Base-by-base conservation (phyloP, 2,888 invertebrate genomes). In the Mythimna lalbum region DNA sequence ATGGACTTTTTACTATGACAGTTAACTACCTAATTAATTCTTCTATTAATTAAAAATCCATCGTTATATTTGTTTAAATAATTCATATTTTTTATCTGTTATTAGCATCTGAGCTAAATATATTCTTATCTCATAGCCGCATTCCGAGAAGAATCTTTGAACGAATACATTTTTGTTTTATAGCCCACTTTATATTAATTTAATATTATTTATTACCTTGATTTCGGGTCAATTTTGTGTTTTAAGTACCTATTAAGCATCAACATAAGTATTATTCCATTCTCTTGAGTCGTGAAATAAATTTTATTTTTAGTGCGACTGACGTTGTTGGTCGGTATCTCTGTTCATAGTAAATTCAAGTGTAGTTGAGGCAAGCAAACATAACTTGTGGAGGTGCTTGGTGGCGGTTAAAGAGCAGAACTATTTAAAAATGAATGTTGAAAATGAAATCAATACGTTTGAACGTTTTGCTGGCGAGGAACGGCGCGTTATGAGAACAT, bases 361-460 rank as follows among this genome's bases (percentile, higher is more conserved):
- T 68, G 61, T 59, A 67, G 56, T 61, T 39, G 55, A 47, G 39
- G 33, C 63, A 55, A 75, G 68, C 53, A 67, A 67, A 76, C 79
- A 77, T 79, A 82, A 82, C 77, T 82, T 66, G 77, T 75, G 60
- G 27, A 69, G 67, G 67, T 81, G 31, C 65, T 75, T 76, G 60
- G 72, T 76, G 72, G 59, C 74, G 70, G 61, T 76, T 81, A 77
- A 81, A 81, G 73, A 82, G 75, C 80, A 76, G 69, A 82, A 82
- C 86, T 89, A 89, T 90, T 93, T 92, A 93, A 94, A 93, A 93
- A 92, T 94, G 88, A 90, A 93, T 91, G 91, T 85, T 87, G 86
- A 91, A 92, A 93, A 93, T 93, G 91, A 93, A 94, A 94, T 93
- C 94, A 91, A 94, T 93, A 94, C 90, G 89, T 92, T 89, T 90